Base-by-base conservation (phyloP, 2,797 vertebrate species). In the Cygnus olor region DNA sequence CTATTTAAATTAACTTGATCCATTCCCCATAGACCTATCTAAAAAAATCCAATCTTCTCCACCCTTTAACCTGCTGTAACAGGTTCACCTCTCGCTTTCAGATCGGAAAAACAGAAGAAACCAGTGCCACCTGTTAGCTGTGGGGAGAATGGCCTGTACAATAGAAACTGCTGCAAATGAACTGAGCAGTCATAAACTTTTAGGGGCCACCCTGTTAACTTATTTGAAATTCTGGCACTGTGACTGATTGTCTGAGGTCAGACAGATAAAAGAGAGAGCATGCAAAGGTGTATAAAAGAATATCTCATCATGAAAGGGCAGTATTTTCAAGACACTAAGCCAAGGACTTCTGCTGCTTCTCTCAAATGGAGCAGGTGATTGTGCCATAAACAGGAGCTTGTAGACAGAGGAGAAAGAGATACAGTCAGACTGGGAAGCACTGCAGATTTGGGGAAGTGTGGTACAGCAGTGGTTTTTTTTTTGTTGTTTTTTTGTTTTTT, bases 1-100 rank as follows among this genome's bases (percentile, higher is more conserved):
- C 47, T 83, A 36, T 93, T 94, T 83, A 93, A 92, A 95, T 90
- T 90, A 85, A 80, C 56, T 72, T 89, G 53, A 89, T 81, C 80
- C 74, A 20, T 78, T 25, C 36, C n/a, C 28, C 74, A 45, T 42
- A 82, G 83, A 73, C 16, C 51, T 38, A 54, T 40, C 22, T 78
- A 32, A 93, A 95, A 90, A 64, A 64, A 51, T 49, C 15, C 16
- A 49, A 2, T 82, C 27, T 36, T 85, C 24, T 85, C 24, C 24
- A 47, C 24, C 42, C 30, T 85, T 93, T 90, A 83, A 85, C 40
- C 30, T 88, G 6, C n/a, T 87, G 6, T 63, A 89, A 64, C 45
- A 74, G 11, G 30, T 80, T 94, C 10, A 47, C 19, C 7, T 79
- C 58, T 89, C 77, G 28, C 60, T 30, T 89, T 71, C 21, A 64